Evolutionary conservation across 2,888 invertebrate genomes (phyloP), one percentile per base, ranked within the genome.

Genomic region (Ichneumon xanthorius): DNA sequence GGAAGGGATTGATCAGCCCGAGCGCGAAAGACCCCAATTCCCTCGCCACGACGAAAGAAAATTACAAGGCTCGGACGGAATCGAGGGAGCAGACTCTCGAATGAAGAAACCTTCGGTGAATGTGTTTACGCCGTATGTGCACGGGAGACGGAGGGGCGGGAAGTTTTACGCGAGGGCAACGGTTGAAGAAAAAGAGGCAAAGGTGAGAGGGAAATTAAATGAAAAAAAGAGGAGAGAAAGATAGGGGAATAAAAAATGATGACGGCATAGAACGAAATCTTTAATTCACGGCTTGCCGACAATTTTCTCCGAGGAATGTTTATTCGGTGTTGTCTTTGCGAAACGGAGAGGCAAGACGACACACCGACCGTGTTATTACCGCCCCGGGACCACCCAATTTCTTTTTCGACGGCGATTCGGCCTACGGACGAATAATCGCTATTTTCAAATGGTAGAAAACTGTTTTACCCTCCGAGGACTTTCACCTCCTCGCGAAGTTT

Each of bases 41-140:
- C 37, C 58, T 63, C 71, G 68, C 55, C 50, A 71, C 55, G 26
- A 58, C 73, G 78, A 68, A 73, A 87, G 88, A 87, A 87, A 88
- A 88, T 88, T 88, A 87, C 86, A 88, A 88, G 87, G 85, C 86
- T 86, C 86, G 86, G 55, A 55, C 55, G 55, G 79, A 78, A 84
- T 88, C 86, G 85, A 70, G 78, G 68, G 58, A 55, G 19, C 72
- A 71, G 71, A 72, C 78, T 68, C 72, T 82, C 67, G 67, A 78
- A 72, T 70, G 72, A 78, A 78, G 78, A 82, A 72, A 82, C 82
- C 53, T 50, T 53, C 65, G 55, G 78, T 45, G 53, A 72, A 68
- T 50, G 63, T 55, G 58, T 53, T 48, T 58, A 22, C 58, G 19
- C 68, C 73, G 63, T 4, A 70, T 14, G 19, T 40, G 58, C 14